Evolutionary conservation across 2,888 invertebrate species (phyloP).

Genomic region (Argyresthia albistria): DNA sequence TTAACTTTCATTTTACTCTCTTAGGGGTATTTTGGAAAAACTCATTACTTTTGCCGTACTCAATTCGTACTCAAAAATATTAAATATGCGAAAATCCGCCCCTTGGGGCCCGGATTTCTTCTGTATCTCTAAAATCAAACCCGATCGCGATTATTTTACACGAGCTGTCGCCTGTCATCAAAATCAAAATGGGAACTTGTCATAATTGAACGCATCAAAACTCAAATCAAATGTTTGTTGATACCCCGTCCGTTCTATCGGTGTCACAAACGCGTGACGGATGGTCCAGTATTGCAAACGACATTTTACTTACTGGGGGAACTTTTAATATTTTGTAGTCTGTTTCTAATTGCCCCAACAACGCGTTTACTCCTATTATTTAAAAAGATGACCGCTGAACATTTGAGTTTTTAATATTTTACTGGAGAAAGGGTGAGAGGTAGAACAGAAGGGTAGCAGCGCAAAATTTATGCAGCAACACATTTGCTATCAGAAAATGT

Average conservation of each 20-base stretch:
- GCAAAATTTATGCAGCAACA: constrained; percentile 20
- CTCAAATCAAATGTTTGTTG: too few relatives aligned
- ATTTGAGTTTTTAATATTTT: constrained; percentile 30
- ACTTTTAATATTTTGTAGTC: constrained; percentile 54
- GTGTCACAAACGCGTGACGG: constrained; percentile 30
- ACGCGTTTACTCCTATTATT: constrained; percentile 26
- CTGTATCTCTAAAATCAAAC: too few relatives aligned
- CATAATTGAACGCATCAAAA: too few relatives aligned
- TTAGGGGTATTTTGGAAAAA: too few relatives aligned
- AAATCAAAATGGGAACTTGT: too few relatives aligned
- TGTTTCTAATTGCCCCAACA: constrained; percentile 50
- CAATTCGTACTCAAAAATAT: too few relatives aligned
- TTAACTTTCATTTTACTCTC: too few relatives aligned
- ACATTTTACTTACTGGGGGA: constrained; percentile 39
- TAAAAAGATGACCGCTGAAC: constrained; percentile 24
- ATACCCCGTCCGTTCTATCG: constrained; percentile 17
- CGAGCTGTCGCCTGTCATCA: too few relatives aligned
- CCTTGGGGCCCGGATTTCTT: too few relatives aligned
- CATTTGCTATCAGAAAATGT: constrained; percentile 12
- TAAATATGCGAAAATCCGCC: too few relatives aligned
- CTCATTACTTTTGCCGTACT: too few relatives aligned
- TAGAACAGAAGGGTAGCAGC: constrained; percentile 7
- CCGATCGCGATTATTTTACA: too few relatives aligned
- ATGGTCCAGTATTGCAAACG: constrained; percentile 29
- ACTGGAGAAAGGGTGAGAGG: constrained; percentile 19